Conservation (phyloP, 2,888 invertebrate genomes). For the Agonopterix subpropinquella region DNA sequence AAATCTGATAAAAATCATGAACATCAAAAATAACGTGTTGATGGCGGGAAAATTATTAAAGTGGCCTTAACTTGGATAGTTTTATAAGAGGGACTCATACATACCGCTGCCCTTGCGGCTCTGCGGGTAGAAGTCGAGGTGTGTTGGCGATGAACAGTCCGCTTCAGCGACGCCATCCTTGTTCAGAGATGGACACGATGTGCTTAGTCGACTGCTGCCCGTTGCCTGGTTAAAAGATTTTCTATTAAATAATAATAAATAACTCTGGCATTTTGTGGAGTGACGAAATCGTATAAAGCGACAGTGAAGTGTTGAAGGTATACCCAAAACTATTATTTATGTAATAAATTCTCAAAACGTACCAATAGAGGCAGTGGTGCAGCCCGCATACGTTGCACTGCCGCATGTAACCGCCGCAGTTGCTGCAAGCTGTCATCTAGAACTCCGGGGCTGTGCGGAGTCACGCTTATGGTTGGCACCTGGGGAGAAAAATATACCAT, state of each 20-base stretch:
- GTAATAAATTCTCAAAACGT: slow-evolving; percentile 5
- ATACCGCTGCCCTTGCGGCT: slow-evolving; percentile 79
- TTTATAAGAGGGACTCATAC: slow-evolving; percentile 17
- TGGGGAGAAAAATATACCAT: slow-evolving; percentile 14
- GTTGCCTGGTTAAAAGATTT: slow-evolving; percentile 32
- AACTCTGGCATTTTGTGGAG: too few species aligned
- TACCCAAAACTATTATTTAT: too few species aligned
- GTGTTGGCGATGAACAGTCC: slow-evolving; percentile 65
- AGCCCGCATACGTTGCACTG: slow-evolving; percentile 86
- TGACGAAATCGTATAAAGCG: too few species aligned
- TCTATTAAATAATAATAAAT: too few species aligned
- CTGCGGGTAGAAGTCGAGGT: slow-evolving; percentile 70
- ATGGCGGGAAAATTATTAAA: too few species aligned
- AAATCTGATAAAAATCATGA: too few species aligned
- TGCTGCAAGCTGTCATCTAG: slow-evolving; percentile 85
- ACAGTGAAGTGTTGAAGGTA: too few species aligned
- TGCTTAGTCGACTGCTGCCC: slow-evolving; percentile 77
- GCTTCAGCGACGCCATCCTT: slow-evolving; percentile 73
- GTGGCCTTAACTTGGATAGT: too few species aligned
- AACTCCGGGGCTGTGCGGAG: slow-evolving; percentile 89
- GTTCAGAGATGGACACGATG: slow-evolving; percentile 84
- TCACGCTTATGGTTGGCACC: slow-evolving; percentile 91
- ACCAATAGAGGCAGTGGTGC: slow-evolving; percentile 67
- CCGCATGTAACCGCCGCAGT: slow-evolving; percentile 83
- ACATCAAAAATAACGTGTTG: too few species aligned